A percentile compares a stretch with the other conserved stretches of the same genome.
phyloP scores from a whole-genome alignment of 2,113 vertebrate species.

The Neodon shergylaensis region DNA sequence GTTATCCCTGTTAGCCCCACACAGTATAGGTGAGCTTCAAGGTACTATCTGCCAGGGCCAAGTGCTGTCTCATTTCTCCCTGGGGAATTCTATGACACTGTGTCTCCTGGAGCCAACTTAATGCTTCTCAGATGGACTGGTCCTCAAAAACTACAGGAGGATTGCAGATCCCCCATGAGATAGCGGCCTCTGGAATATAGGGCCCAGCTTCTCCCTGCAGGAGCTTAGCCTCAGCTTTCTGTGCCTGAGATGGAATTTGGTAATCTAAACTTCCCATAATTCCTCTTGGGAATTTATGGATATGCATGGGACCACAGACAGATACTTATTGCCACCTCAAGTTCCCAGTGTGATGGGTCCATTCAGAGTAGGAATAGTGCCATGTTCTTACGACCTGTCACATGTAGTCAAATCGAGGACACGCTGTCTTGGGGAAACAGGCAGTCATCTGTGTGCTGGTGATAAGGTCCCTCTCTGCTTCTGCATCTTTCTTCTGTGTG shows the following conservation, averaged over 20 bases:
- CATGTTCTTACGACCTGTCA: accelerated
- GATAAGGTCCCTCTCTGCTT: background rate
- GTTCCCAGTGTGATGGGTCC: background rate
- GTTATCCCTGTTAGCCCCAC: background rate
- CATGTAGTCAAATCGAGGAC: accelerated
- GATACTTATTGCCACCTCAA: background rate
- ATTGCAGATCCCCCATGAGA: background rate
- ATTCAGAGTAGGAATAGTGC: background rate
- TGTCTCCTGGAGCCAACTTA: background rate
- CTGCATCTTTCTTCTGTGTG: background rate
- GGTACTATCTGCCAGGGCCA: background rate
- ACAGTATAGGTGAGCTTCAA: background rate
- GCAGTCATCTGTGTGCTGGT: accelerated
- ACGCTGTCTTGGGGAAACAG: accelerated
- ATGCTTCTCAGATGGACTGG: background rate
- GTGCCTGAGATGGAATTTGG: background rate
- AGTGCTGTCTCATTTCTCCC: background rate
- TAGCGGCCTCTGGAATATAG: background rate
- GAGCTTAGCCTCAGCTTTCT: background rate
- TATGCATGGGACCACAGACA: accelerated
- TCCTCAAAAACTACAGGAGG: background rate
- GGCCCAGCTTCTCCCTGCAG: background rate
- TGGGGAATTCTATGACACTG: background rate
- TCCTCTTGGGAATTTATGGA: background rate
- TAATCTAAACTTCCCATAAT: background rate